These are phyloP conservation scores for Axis porcinus DNA, from an alignment of 2,113 vertebrate genomes.

Conservation along the genomic window DNA sequence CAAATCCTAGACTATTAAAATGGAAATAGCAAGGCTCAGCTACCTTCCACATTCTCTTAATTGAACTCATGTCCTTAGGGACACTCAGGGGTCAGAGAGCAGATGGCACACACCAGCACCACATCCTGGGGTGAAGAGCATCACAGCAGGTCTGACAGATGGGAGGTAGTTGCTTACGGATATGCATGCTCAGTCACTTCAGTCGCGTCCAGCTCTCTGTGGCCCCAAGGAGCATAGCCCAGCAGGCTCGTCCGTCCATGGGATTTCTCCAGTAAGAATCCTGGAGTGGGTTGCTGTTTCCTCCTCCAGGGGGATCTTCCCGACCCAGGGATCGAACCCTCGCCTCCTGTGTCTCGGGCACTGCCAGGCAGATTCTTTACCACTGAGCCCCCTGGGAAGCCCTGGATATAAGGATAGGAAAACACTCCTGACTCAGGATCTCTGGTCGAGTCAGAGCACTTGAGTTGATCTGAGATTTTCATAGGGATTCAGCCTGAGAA, in stretches of 20 bases:
- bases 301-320: not conserved
- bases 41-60: not conserved
- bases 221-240: not conserved
- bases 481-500: not conserved
- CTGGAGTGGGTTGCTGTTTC: not conserved
- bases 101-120: not conserved
- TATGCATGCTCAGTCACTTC: fast-evolving
- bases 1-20: not conserved
- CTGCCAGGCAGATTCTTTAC: not conserved
- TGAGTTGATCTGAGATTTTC: not conserved
- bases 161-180: not conserved
- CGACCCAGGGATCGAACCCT: not conserved
- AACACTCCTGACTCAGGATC: not conserved
- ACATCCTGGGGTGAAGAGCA: no score
- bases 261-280: not conserved
- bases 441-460: not conserved
- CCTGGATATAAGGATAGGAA: not conserved
- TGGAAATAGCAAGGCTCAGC: not conserved
- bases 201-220: not conserved
- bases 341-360: not conserved
- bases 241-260: not conserved
- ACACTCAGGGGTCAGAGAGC: not conserved
- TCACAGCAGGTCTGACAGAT: not conserved
- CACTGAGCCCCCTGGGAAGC: not conserved
- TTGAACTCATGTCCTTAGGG: not conserved